Evolutionary conservation across 2,113 vertebrate species (phyloP).

Genomic region (Sigmodon hispidus): DNA sequence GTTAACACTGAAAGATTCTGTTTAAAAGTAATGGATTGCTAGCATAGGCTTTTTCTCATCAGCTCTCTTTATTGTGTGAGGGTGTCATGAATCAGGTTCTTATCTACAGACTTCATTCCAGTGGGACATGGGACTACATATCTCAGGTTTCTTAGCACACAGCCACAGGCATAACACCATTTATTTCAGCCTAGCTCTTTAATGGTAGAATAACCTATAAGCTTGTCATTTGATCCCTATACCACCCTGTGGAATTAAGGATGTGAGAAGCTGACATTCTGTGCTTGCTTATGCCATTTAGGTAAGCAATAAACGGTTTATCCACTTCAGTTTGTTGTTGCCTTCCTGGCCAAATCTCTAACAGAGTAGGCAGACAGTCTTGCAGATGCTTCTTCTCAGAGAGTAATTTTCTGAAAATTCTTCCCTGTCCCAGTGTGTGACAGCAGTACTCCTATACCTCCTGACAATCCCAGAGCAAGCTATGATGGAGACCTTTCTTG

Average conservation of each 20-base stretch:
- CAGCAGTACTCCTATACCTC: neutral
- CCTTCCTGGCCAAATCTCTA: neutral
- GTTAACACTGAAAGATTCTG: neutral
- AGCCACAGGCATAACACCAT: neutral
- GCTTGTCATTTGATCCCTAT: neutral
- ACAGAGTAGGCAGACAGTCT: neutral
- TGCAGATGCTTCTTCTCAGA: slow-evolving; percentile 17
- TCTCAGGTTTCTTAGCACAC: neutral
- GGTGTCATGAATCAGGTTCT: neutral
- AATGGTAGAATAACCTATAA: neutral
- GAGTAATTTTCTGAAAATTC: neutral
- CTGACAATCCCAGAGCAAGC: neutral
- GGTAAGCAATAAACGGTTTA: neutral
- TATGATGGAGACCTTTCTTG: slow-evolving; percentile 15
- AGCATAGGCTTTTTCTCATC: neutral
- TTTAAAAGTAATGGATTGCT: neutral
- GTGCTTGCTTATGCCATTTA: neutral
- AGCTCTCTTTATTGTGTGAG: neutral
- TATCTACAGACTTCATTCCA: neutral
- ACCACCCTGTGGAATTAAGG: neutral
- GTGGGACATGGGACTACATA: neutral
- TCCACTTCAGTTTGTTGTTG: neutral
- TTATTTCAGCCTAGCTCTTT: neutral
- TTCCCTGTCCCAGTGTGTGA: neutral
- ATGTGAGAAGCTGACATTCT: neutral